Evolutionary conservation across 2,797 vertebrate species (phyloP).

Genomic region (Cyclura pinguis): DNA sequence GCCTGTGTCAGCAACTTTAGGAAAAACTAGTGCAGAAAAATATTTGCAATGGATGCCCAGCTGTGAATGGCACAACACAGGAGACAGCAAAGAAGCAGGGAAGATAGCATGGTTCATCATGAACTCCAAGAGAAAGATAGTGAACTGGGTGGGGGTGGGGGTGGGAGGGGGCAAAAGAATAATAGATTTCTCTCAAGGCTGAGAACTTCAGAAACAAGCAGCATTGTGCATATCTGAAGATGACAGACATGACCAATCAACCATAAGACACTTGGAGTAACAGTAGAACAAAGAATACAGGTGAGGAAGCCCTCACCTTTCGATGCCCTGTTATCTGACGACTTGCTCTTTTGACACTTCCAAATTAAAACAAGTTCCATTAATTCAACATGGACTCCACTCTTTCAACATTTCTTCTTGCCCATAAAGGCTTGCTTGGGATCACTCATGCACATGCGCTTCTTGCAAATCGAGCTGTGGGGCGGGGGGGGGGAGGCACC

Average conservation of each 20-base stretch:
- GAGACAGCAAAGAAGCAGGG: not conserved
- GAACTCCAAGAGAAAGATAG: not conserved
- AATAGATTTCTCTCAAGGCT: not conserved
- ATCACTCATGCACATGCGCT: too few species aligned
- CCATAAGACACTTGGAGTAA: not conserved
- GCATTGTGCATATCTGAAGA: not conserved
- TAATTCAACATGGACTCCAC: too few species aligned
- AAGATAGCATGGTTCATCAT: not conserved
- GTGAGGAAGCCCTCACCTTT: too few species aligned
- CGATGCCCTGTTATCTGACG: too few species aligned
- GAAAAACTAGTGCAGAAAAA: not conserved
- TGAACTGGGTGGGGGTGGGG: too few species aligned
- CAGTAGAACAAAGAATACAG: not conserved
- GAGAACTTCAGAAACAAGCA: not conserved
- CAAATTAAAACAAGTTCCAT: too few species aligned
- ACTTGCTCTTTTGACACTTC: too few species aligned
- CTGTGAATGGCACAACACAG: not conserved
- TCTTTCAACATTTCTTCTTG: too few species aligned
- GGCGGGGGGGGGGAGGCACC: too few species aligned
- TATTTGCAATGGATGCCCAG: not conserved
- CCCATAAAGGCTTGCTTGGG: too few species aligned
- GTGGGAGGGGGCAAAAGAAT: too few species aligned
- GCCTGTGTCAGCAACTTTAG: slow-evolving; percentile 5
- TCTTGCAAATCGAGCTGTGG: too few species aligned
- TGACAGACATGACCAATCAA: not conserved